Evolutionary conservation across 2,888 invertebrate genomes (phyloP).

Genomic region (Drosophila trichaetosa): DNA sequence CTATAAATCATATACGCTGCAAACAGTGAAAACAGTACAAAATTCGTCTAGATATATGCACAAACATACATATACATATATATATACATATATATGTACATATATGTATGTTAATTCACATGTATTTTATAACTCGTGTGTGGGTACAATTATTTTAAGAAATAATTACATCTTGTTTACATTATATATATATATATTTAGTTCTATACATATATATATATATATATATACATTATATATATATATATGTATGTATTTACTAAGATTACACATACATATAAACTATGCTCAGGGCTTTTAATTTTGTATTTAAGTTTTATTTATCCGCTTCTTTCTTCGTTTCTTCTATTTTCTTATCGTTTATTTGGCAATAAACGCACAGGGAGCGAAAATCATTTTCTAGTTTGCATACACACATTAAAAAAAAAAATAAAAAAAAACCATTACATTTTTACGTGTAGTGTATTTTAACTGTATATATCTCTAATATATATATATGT

Average conservation of each 20-base stretch:
- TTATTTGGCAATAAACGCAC: slow-evolving; percentile 61
- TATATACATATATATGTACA: slow-evolving; percentile 7
- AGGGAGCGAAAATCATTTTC: slow-evolving; percentile 69
- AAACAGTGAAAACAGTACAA: slow-evolving; percentile 1
- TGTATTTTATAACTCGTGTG: slow-evolving; percentile 62
- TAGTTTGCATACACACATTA: slow-evolving; percentile 57
- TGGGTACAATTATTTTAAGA: slow-evolving; percentile 72
- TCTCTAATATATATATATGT: slow-evolving; percentile 8
- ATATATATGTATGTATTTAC: slow-evolving; percentile 33
- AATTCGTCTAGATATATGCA: slow-evolving; percentile 14
- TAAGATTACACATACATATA: slow-evolving; percentile 44
- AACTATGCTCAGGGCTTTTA: slow-evolving; percentile 43
- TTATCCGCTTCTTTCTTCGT: slow-evolving; percentile 8
- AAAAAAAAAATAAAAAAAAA: slow-evolving; percentile 60
- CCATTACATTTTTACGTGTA: slow-evolving; percentile 44
- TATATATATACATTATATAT: slow-evolving; percentile 21
- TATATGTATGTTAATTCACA: slow-evolving; percentile 41
- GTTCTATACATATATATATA: slow-evolving; percentile 35
- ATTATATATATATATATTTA: slow-evolving; percentile 26
- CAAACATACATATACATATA: slow-evolving; percentile 22
- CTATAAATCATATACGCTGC: slow-evolving; percentile 1
- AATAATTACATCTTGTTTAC: slow-evolving; percentile 72
- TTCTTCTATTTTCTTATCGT: slow-evolving; percentile 51
- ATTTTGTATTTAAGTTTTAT: slow-evolving; percentile 26
- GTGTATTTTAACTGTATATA: slow-evolving; percentile 22